Conservation (phyloP, 2,113 vertebrate genomes). For the Sebastes schlegelii region DNA sequence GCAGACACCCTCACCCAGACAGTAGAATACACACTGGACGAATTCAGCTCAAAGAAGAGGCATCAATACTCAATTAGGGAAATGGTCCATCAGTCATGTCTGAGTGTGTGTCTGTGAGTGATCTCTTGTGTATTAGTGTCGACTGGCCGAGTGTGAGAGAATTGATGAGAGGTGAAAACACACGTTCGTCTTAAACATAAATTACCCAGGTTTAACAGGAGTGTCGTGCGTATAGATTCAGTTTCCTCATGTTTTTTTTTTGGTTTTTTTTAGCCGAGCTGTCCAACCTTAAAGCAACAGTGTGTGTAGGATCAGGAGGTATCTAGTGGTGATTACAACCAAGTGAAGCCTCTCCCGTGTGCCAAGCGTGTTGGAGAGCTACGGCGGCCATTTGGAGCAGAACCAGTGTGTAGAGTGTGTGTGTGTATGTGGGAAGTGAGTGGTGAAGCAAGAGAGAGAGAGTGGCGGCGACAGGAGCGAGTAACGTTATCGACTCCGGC, state of each 20-base stretch:
- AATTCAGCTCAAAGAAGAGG: slow-evolving; percentile 50
- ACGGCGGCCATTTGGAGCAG: too few species aligned
- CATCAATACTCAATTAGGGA: slow-evolving; percentile 65
- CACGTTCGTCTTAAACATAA: slow-evolving; percentile 1
- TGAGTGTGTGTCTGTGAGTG: slow-evolving; percentile 10
- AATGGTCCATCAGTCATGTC: slow-evolving; percentile 65
- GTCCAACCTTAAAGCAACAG: neutral
- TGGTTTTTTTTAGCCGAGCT: slow-evolving; percentile 1
- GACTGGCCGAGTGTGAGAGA: slow-evolving; percentile 35
- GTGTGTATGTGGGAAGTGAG: too few species aligned
- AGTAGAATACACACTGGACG: slow-evolving; percentile 43
- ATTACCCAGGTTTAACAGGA: slow-evolving; percentile 3
- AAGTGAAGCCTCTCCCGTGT: too few species aligned
- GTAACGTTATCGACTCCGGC: too few species aligned
- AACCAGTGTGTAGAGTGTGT: too few species aligned
- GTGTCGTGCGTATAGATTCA: slow-evolving; percentile 11
- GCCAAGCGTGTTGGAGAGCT: too few species aligned
- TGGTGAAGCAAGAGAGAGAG: too few species aligned
- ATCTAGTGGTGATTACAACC: too few species aligned
- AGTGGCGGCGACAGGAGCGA: too few species aligned
- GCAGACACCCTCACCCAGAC: slow-evolving; percentile 29
- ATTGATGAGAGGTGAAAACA: slow-evolving; percentile 52
- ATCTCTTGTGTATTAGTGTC: slow-evolving; percentile 50
- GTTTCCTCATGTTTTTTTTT: neutral
- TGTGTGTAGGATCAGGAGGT: too few species aligned